phyloP scores from a whole-genome alignment of 1,140 invertebrate species.

The Bombus superbus region DNA sequence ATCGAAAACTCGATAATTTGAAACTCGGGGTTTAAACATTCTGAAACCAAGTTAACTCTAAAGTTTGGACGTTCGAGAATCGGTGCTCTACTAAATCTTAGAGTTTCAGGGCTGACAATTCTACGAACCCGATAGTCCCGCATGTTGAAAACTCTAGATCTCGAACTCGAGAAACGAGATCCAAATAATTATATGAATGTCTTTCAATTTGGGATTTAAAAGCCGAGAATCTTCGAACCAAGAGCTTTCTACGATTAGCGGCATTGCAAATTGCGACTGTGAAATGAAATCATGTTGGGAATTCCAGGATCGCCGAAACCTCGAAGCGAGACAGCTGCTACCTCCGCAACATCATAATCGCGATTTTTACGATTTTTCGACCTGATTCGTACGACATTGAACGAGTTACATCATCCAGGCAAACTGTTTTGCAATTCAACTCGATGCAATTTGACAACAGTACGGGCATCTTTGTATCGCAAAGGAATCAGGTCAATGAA shows the following conservation, averaged over 20 bases:
- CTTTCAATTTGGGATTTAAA: too few relatives aligned
- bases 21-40: too few relatives aligned
- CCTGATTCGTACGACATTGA: not conserved
- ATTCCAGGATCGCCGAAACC: not conserved
- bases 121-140: not conserved
- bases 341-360: not conserved
- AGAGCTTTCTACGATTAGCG: too few relatives aligned
- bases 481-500: conserved; percentile 24
- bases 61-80: too few relatives aligned
- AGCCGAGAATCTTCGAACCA: too few relatives aligned
- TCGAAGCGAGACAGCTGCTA: not conserved
- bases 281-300: too few relatives aligned
- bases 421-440: conserved; percentile 25
- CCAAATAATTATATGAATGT: too few relatives aligned
- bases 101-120: too few relatives aligned
- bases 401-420: not conserved
- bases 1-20: too few relatives aligned
- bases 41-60: too few relatives aligned
- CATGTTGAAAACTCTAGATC: not conserved
- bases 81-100: too few relatives aligned
- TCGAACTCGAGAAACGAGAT: too few relatives aligned
- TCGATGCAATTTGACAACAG: not conserved
- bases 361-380: not conserved
- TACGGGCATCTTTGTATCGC: not conserved
- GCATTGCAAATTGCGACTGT: accelerated